These are phyloP conservation scores for Drosophila sp. DNA, from an alignment of 1,140 invertebrate species.

Conservation along the genomic window DNA sequence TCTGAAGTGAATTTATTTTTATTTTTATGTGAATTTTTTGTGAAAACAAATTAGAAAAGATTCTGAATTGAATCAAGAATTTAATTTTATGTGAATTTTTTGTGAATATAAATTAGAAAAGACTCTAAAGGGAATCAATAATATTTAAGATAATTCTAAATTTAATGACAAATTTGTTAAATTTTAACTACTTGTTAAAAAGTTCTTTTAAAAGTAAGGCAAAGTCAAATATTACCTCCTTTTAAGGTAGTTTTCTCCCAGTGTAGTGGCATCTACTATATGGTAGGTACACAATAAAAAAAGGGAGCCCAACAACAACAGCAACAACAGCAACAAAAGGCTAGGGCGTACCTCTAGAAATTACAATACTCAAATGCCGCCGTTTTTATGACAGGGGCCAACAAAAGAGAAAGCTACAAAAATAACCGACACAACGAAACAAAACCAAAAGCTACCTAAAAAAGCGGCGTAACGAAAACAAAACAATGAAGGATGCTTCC, in stretches of 20 bases:
- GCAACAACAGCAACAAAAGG: slow-evolving; percentile 21
- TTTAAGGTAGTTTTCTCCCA: neutral
- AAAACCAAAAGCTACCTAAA: slow-evolving; percentile 44
- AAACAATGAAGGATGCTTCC: slow-evolving; percentile 56
- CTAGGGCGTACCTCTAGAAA: slow-evolving; percentile 37
- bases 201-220: no score
- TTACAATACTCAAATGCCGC: slow-evolving; percentile 50
- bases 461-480: slow-evolving; percentile 41
- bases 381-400: slow-evolving; percentile 37
- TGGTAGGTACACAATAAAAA: slow-evolving; percentile 27
- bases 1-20: no score
- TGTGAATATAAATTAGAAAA: no score
- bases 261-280: neutral
- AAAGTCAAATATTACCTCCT: no score
- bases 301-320: slow-evolving; percentile 26
- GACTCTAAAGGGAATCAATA: no score
- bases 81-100: no score
- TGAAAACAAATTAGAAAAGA: no score
- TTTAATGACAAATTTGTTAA: no score
- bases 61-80: no score
- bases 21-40: no score
- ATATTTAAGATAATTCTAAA: no score
- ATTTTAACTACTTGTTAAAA: no score
- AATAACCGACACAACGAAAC: slow-evolving; percentile 43
- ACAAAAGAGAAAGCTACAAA: slow-evolving; percentile 40